Evolutionary conservation across 1,140 invertebrate genomes (phyloP), one percentile per base, ranked within the genome.

Genomic region (Popillia japonica): DNA sequence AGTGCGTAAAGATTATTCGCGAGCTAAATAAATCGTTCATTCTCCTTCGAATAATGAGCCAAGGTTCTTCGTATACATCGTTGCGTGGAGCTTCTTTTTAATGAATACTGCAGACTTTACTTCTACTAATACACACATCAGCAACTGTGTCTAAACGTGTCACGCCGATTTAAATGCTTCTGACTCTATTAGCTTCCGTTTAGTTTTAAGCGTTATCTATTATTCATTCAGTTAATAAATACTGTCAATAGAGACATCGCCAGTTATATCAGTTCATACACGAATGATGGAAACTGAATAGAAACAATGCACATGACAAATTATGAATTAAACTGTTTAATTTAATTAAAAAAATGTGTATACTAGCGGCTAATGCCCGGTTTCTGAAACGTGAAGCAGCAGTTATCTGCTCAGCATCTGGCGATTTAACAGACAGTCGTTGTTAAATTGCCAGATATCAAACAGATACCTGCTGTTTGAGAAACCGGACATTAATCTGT

Each of bases 81-180:
- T 27, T 64, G 61, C 61, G 61, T 64, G 23, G 61, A 64, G 9
- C 23, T 22, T 64, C 10, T 64, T 17, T 27, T 64, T 64, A 64
- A 64, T 64, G 17, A 64, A 64, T 22, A 11, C 61, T 20, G 61
- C 10, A 22, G 20, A 23, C 61, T 9, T n/a, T 64, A 64, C 61
- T 20, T 17, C n/a, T 64, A 64, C 44, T n/a, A 48, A 48, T 48
- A 48, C 44, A 48, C 11, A 48, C 11, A 48, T 48, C 44, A 48
- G 11, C 44, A 48, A 48, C 44, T 48, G 44, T n/a, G 44, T n/a
- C 11, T 11, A 48, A 48, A 14, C 44, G 17, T 48, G 44, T 48
- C 11, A 48, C 44, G 11, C 4, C 11, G 8, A 10, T 48, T 48
- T n/a, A 0, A 4, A 48, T 48, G 17, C 44, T 14, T 14, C 44